Conservation (phyloP, 2,888 invertebrate genomes). For the Acleris sparsana region DNA sequence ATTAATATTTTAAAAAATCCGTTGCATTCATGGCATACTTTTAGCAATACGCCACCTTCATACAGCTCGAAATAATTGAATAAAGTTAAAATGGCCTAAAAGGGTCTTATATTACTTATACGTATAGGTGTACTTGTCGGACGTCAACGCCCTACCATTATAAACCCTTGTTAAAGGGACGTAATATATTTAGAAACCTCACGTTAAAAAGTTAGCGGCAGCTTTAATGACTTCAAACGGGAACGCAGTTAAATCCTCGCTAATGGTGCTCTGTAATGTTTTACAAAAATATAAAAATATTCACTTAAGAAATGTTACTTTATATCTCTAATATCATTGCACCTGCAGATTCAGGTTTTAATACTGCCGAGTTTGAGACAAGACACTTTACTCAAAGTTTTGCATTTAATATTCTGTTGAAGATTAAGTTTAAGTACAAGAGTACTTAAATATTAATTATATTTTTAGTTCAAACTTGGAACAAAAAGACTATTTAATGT, state of each 20-base stretch:
- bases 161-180: slow-evolving; percentile 31
- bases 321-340: neutral
- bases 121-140: slow-evolving; percentile 4
- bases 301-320: slow-evolving; percentile 3
- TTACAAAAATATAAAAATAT: slow-evolving; percentile 10
- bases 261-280: slow-evolving; percentile 19
- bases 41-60: neutral
- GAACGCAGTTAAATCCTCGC: slow-evolving; percentile 26
- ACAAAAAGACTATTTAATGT: too few species aligned
- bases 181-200: slow-evolving; percentile 30
- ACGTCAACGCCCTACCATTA: slow-evolving; percentile 23
- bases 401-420: too few species aligned
- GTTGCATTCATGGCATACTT: neutral
- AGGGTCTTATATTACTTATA: neutral
- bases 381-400: too few species aligned
- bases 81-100: neutral
- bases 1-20: neutral
- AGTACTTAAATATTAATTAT: too few species aligned
- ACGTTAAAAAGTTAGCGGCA: slow-evolving; percentile 28
- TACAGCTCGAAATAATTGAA: neutral
- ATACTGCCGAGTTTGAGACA: neutral
- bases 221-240: slow-evolving; percentile 32
- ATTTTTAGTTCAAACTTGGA: too few species aligned
- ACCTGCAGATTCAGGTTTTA: neutral
- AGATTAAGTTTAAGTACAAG: too few species aligned